Conservation (phyloP, 2,113 vertebrate species). For the Cacatua alba region DNA sequence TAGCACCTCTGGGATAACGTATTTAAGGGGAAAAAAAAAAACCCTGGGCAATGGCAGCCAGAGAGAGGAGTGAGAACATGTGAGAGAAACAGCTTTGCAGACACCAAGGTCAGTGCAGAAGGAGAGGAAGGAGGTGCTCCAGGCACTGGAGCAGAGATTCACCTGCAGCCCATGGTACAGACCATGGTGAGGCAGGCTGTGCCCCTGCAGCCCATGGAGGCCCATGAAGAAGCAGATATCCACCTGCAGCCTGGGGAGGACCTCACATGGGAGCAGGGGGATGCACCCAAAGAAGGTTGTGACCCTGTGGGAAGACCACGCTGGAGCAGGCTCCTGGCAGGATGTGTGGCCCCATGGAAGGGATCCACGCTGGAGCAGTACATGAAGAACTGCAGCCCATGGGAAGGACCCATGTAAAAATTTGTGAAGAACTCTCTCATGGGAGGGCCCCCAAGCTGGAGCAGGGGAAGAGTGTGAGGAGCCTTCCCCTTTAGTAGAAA, state of each 20-base stretch:
- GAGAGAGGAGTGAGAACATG: background rate
- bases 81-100: background rate
- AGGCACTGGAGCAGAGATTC: background rate
- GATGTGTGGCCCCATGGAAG: background rate
- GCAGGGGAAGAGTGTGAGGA: background rate
- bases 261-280: background rate
- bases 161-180: background rate
- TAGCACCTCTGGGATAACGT: background rate
- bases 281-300: background rate
- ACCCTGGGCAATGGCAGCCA: accelerated
- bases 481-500: background rate
- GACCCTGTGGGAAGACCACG: background rate
- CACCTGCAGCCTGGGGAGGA: background rate
- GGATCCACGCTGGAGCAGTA: background rate
- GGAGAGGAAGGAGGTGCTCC: background rate
- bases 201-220: background rate
- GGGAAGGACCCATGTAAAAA: background rate
- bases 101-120: background rate
- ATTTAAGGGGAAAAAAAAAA: background rate
- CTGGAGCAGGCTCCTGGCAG: background rate
- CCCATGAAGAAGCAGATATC: background rate
- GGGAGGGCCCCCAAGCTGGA: background rate
- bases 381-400: background rate
- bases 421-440: background rate
- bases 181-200: too few relatives aligned